Base-by-base conservation (phyloP, 2,113 vertebrate genomes). In the Tyrannus savana region DNA sequence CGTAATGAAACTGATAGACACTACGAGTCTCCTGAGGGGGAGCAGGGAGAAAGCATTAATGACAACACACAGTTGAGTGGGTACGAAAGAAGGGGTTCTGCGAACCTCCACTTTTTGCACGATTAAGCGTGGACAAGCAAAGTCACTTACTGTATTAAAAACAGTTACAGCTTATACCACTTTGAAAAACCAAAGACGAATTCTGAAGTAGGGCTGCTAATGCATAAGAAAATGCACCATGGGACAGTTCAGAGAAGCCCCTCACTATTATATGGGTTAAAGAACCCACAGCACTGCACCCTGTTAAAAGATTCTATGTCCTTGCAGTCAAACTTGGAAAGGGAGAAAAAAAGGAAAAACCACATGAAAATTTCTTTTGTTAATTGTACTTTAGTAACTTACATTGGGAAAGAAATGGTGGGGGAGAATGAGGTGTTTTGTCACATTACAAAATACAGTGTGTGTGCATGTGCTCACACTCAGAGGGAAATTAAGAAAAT, bases 1-100 rank as follows among this genome's bases (percentile, higher is more conserved):
- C 98, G 68, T 99, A 99, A 98, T 99, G 99, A 96, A 99, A 99
- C 53, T 99, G 99, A 64, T 99, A 99, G 46, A 99, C 96, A 90
- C 98, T 98, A 68, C 99, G 98, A 10, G 98, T 98, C 94, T 99
- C 99, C 99, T 99, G 50, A 67, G 41, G 58, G 42, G 77, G 18
- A 62, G 25, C 59, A 90, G 23, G 6, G 18, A 77, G 41, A 72
- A 58, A 39, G 16, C 27, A 17, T 82, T 73, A 75, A 46, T 25
- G 33, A 69, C 7, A 84, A 88, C 6, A 28, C 5, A 7, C 5
- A n/a, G 24, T 46, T n/a, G 10, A 73, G 10, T 49, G 56, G 33
- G 15, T 9, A 50, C 12, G 8, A 66, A 41, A 53, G 27, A 37
- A 82, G 22, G 19, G 66, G 4, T n/a, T 46, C 60, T 19, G 4